These are phyloP conservation scores for Xyrichtys novacula DNA, from an alignment of 2,797 vertebrate genomes.

Conservation along the genomic window DNA sequence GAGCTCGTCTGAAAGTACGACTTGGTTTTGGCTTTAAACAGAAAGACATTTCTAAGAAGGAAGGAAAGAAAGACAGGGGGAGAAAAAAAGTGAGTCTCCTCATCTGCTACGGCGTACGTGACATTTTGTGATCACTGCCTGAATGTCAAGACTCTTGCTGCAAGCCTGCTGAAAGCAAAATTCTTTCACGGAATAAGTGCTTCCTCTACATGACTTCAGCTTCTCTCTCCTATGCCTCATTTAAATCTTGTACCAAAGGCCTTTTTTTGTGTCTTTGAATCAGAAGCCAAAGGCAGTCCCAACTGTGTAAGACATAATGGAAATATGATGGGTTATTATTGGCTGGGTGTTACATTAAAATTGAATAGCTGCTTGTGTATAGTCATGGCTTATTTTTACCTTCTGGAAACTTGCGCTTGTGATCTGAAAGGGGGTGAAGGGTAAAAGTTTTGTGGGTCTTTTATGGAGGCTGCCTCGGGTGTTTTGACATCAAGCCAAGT, in stretches of 20 bases:
- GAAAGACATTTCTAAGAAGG: slow-evolving; percentile 6
- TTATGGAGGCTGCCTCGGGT: background rate
- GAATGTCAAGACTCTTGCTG: slow-evolving; percentile 68
- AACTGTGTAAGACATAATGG: slow-evolving; percentile 19
- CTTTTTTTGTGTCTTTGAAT: slow-evolving; percentile 29
- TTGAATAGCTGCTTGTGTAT: slow-evolving; percentile 22
- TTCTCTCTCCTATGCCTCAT: slow-evolving; percentile 29
- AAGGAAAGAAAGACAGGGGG: background rate
- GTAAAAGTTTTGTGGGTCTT: slow-evolving; percentile 1
- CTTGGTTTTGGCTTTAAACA: slow-evolving; percentile 20
- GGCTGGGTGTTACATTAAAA: slow-evolving; percentile 21
- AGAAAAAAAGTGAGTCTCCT: slow-evolving; percentile 18
- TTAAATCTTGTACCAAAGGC: slow-evolving; percentile 22
- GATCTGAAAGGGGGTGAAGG: slow-evolving; percentile 15
- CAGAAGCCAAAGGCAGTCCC: background rate
- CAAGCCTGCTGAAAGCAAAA: slow-evolving; percentile 57
- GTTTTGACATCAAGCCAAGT: slow-evolving; percentile 13
- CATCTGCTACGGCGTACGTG: slow-evolving; percentile 50
- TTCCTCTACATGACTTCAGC: slow-evolving; percentile 27
- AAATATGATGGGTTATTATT: slow-evolving; percentile 8
- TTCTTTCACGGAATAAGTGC: slow-evolving; percentile 45
- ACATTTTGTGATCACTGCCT: slow-evolving; percentile 65
- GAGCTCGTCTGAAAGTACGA: slow-evolving; percentile 1
- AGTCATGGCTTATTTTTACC: slow-evolving; percentile 18
- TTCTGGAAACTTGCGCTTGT: slow-evolving; percentile 15